phyloP scores from a whole-genome alignment of 2,113 vertebrate genomes.

The Trogon surrucura region DNA sequence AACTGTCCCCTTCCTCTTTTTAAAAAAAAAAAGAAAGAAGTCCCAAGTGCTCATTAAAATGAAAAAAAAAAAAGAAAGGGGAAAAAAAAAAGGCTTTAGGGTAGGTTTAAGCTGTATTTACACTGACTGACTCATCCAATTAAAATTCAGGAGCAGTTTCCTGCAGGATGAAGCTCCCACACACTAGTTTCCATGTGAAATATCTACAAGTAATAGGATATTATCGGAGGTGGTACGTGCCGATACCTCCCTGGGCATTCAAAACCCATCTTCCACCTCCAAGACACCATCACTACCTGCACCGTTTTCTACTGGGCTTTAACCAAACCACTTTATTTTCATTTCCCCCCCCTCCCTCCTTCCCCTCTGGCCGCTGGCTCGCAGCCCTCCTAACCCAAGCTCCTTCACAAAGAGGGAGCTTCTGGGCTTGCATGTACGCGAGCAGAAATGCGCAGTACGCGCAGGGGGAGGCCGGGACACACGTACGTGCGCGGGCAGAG shows the following conservation, averaged over 20 bases:
- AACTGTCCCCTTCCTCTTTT: not conserved
- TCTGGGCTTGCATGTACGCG: not conserved
- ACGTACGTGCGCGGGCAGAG: not conserved
- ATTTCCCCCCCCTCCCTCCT: too few species aligned
- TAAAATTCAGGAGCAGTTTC: constrained; percentile 77
- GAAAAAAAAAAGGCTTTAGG: constrained; percentile 7
- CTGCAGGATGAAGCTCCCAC: constrained; percentile 78
- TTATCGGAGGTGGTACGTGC: constrained; percentile 22
- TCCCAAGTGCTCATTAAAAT: not conserved
- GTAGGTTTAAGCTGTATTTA: constrained; percentile 74
- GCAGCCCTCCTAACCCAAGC: not conserved
- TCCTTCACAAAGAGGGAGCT: constrained; percentile 21
- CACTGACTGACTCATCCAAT: constrained; percentile 81
- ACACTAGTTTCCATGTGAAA: constrained; percentile 72
- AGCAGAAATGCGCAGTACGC: constrained; percentile 22
- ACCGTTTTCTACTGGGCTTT: not conserved
- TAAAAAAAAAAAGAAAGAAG: not conserved
- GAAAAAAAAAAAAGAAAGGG: not conserved
- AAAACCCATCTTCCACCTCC: not conserved
- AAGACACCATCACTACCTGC: not conserved
- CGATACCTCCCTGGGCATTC: not conserved
- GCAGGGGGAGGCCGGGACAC: not conserved
- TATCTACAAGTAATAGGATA: constrained; percentile 45
- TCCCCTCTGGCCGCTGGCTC: not conserved
- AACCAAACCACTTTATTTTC: not conserved